Percentiles rank a stretch among this genome's conserved stretches.
Evolutionary conservation across 2,797 vertebrate genomes (phyloP).

Genomic region (Poeciliopsis presidionis): DNA sequence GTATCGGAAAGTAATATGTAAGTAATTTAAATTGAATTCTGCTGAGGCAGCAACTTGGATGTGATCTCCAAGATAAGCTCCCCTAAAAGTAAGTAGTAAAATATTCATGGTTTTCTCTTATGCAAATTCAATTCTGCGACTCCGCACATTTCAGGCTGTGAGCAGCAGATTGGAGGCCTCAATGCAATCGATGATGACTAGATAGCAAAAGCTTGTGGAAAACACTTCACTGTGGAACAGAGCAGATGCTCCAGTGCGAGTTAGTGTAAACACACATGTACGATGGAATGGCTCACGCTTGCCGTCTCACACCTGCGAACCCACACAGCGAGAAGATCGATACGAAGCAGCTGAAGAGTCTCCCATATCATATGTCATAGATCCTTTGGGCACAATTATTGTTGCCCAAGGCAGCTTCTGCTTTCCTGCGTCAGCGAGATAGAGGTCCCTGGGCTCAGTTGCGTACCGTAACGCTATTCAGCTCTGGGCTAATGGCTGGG

Average conservation of each 20-base stretch:
- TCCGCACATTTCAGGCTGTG: conserved; percentile 54
- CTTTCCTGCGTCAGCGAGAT: conserved; percentile 63
- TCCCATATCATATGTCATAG: conserved; percentile 61
- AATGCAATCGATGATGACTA: conserved; percentile 67
- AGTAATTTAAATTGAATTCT: conserved; percentile 37
- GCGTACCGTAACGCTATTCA: conserved; percentile 35
- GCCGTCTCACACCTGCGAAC: conserved; percentile 30
- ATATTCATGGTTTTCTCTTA: conserved; percentile 54
- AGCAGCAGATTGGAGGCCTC: conserved; percentile 57
- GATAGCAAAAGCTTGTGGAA: conserved; percentile 56
- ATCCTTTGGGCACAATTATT: conserved; percentile 72
- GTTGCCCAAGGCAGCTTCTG: conserved; percentile 51
- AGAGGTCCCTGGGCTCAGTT: conserved; percentile 28
- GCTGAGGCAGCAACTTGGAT: conserved; percentile 41
- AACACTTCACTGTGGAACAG: conserved; percentile 41
- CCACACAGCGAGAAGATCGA: conserved; percentile 44
- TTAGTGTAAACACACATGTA: conserved; percentile 28
- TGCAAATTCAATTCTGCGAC: conserved; percentile 56
- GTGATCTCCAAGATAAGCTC: conserved; percentile 34
- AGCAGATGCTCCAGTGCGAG: conserved; percentile 39
- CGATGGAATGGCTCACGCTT: conserved; percentile 14
- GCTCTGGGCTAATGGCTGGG: conserved; percentile 44
- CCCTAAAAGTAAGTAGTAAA: conserved; percentile 7
- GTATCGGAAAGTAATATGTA: conserved; percentile 23
- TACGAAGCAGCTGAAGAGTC: conserved; percentile 64